Evolutionary conservation across 2,797 vertebrate genomes (phyloP).

Genomic region (Eulemur albifrons): DNA sequence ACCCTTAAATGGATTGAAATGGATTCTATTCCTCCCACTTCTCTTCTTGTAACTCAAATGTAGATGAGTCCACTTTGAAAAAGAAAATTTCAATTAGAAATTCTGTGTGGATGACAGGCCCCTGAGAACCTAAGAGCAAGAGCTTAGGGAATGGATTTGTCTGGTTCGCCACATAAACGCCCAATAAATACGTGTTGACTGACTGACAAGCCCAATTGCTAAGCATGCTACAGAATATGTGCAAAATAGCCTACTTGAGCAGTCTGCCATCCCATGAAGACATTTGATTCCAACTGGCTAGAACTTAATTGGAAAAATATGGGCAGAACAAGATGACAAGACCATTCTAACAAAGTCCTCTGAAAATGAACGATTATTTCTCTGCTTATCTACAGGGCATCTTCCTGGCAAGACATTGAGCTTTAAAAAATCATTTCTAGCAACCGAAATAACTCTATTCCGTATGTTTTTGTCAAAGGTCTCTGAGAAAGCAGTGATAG

Average conservation of each 20-base stretch:
- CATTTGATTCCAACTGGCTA: constrained; percentile 58
- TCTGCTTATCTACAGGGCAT: constrained; percentile 37
- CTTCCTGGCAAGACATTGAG: not conserved
- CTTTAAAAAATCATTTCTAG: not conserved
- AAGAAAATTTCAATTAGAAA: constrained; percentile 55
- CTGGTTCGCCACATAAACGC: constrained; percentile 66
- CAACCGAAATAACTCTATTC: not conserved
- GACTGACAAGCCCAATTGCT: constrained; percentile 67
- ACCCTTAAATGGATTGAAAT: not conserved
- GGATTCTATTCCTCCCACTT: not conserved
- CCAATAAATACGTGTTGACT: constrained; percentile 67
- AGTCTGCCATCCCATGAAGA: constrained; percentile 60
- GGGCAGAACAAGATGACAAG: constrained; percentile 47
- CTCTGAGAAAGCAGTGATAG: not conserved
- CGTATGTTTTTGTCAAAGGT: not conserved
- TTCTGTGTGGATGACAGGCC: constrained; percentile 6
- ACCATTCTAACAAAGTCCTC: constrained; percentile 21
- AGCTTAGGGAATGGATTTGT: constrained; percentile 59
- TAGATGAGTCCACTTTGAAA: not conserved
- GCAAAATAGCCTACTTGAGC: constrained; percentile 48
- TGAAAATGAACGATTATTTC: not conserved
- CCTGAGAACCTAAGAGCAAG: constrained; percentile 40
- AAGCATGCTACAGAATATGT: constrained; percentile 52
- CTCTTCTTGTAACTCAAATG: not conserved
- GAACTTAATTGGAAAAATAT: constrained; percentile 70